Conservation (phyloP, 2,888 invertebrate genomes). For the Idaea straminata region DNA sequence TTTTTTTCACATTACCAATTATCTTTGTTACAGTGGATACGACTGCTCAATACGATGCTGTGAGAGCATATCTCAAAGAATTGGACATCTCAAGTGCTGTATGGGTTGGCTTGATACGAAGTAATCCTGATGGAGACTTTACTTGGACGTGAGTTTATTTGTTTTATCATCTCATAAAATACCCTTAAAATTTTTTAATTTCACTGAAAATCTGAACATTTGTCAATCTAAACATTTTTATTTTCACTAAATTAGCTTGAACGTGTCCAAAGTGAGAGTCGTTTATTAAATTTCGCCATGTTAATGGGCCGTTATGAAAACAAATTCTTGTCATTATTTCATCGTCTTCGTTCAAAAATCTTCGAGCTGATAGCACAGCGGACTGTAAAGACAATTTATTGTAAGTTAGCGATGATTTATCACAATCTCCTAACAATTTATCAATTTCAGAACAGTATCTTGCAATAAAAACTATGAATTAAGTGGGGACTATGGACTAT, state of each 20-base stretch:
- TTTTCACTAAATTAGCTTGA: constrained; percentile 2
- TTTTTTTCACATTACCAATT: background rate
- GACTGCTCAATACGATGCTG: constrained; percentile 88
- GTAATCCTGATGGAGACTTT: constrained; percentile 85
- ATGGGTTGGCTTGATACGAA: constrained; percentile 89
- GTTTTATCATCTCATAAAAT: background rate
- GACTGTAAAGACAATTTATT: constrained; percentile 15
- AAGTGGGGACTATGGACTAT: constrained; percentile 11
- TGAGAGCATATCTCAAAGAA: constrained; percentile 87
- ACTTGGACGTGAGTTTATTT: constrained; percentile 86
- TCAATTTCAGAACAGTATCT: constrained; percentile 9
- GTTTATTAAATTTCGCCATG: constrained; percentile 1
- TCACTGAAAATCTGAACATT: background rate
- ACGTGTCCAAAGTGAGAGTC: background rate
- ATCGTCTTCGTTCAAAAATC: constrained; percentile 9
- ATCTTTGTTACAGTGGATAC: constrained; percentile 84
- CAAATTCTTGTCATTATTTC: constrained; percentile 3
- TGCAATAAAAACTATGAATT: constrained; percentile 17
- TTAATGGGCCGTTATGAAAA: constrained; percentile 2
- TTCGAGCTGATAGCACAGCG: constrained; percentile 8
- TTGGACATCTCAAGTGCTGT: constrained; percentile 87
- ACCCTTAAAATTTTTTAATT: background rate
- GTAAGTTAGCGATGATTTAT: constrained; percentile 16
- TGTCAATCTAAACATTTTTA: background rate
- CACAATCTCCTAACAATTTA: constrained; percentile 15